Evolutionary conservation across 2,797 vertebrate species (phyloP).

Genomic region (Myotis pilosus): DNA sequence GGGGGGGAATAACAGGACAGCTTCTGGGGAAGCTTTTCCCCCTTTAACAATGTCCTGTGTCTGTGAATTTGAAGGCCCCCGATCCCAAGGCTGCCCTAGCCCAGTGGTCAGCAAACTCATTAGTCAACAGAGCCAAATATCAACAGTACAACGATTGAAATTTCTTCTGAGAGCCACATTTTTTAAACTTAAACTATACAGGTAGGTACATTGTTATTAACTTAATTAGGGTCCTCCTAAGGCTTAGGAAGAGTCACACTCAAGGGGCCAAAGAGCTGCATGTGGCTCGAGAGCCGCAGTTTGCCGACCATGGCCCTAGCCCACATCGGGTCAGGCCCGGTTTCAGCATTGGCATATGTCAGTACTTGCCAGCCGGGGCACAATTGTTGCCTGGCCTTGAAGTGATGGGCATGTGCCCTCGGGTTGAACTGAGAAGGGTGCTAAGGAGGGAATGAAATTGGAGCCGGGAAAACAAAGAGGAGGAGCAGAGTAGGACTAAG

Average conservation of each 20-base stretch:
- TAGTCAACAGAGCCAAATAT: no score
- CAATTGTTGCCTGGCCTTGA: not conserved
- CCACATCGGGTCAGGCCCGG: not conserved
- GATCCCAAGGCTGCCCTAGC: not conserved
- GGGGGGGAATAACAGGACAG: not conserved
- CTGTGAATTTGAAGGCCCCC: not conserved
- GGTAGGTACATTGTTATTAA: no score
- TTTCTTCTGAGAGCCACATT: no score
- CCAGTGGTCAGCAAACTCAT: not conserved
- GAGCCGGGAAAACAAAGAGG: not conserved
- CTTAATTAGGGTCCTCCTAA: no score
- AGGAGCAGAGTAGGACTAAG: not conserved
- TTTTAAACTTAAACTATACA: no score
- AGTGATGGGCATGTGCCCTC: not conserved
- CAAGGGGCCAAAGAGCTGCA: no score
- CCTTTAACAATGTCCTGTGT: not conserved
- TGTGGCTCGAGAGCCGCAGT: no score
- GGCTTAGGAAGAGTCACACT: no score
- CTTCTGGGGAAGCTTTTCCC: not conserved
- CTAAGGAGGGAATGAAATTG: not conserved
- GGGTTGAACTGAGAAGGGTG: not conserved
- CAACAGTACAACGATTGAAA: no score
- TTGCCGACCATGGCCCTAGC: no score
- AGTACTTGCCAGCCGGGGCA: not conserved
- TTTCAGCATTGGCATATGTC: fast-evolving